These are phyloP conservation scores for Corydoras maculifer DNA, from an alignment of 2,113 vertebrate species.

Conservation along the genomic window DNA sequence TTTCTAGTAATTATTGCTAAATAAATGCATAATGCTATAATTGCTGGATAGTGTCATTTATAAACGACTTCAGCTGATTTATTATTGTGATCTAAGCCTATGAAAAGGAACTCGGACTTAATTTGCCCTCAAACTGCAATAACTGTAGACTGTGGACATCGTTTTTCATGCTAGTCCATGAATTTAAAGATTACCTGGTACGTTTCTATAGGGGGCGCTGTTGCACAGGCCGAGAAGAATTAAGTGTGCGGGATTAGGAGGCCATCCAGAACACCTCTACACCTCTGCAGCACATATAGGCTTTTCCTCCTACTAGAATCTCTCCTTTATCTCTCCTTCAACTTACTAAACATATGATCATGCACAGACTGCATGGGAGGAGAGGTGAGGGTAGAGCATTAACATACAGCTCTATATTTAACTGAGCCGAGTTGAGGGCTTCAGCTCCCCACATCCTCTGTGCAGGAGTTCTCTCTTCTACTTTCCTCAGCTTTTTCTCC, in stretches of 20 bases:
- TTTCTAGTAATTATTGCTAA: no score
- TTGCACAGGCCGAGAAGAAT: slow-evolving; percentile 50
- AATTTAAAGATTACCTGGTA: slow-evolving; percentile 33
- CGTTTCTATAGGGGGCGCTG: slow-evolving; percentile 64
- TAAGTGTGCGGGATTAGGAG: slow-evolving; percentile 19
- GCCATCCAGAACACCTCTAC: slow-evolving; percentile 3
- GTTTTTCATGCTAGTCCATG: not conserved
- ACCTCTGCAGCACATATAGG: slow-evolving; percentile 8
- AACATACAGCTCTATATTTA: slow-evolving; percentile 32
- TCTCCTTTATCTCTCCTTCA: slow-evolving; percentile 9
- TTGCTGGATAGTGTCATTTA: no score
- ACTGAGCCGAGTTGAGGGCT: slow-evolving; percentile 19
- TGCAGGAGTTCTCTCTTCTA: no score
- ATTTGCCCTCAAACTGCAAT: no score
- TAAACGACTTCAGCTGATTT: no score
- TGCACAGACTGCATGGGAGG: slow-evolving; percentile 5
- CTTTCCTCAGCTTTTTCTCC: no score
- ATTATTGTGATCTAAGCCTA: no score
- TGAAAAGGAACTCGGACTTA: no score
- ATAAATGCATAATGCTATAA: no score
- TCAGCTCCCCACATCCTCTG: not conserved
- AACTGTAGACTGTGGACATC: no score
- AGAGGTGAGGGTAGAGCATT: slow-evolving; percentile 27
- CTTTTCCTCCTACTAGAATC: slow-evolving; percentile 11
- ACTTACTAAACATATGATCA: not conserved